Percentiles rank a stretch among this genome's conserved stretches.
Conservation (phyloP, 2,797 vertebrate genomes). For the Chelidonichthys spinosus region DNA sequence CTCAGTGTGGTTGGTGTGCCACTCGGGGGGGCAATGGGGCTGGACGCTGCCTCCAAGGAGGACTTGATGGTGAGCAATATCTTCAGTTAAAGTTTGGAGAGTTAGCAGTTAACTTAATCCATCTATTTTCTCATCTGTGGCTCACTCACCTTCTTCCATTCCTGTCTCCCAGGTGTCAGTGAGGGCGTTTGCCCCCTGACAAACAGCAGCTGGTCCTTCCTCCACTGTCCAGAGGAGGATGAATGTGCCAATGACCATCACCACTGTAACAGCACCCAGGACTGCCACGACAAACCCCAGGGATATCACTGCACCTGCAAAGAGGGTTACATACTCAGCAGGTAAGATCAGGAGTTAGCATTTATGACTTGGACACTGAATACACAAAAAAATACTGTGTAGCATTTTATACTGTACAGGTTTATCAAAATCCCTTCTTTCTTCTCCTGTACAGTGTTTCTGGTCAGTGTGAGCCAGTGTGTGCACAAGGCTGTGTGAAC, state of each 20-base stretch:
- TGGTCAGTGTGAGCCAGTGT: conserved; percentile 92
- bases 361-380: background rate
- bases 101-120: background rate
- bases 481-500: conserved; percentile 92
- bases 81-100: background rate
- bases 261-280: conserved; percentile 92
- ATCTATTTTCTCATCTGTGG: background rate
- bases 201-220: conserved; percentile 92
- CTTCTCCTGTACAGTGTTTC: conserved; percentile 72
- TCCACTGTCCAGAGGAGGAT: conserved; percentile 92
- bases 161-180: conserved; percentile 74
- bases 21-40: conserved; percentile 86
- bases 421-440: conserved; percentile 1
- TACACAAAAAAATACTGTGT: background rate
- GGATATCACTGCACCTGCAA: conserved; percentile 94
- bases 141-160: background rate
- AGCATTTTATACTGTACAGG: background rate
- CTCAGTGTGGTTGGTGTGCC: conserved; percentile 95
- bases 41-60: conserved; percentile 90
- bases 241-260: conserved; percentile 92
- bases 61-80: conserved; percentile 86
- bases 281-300: conserved; percentile 88
- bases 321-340: conserved; percentile 91
- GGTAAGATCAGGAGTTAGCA: conserved; percentile 62
- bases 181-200: conserved; percentile 81